Percentiles rank a stretch among this genome's conserved stretches.
Evolutionary conservation across 2,797 vertebrate species (phyloP).

Genomic region (Chelon auratus): DNA sequence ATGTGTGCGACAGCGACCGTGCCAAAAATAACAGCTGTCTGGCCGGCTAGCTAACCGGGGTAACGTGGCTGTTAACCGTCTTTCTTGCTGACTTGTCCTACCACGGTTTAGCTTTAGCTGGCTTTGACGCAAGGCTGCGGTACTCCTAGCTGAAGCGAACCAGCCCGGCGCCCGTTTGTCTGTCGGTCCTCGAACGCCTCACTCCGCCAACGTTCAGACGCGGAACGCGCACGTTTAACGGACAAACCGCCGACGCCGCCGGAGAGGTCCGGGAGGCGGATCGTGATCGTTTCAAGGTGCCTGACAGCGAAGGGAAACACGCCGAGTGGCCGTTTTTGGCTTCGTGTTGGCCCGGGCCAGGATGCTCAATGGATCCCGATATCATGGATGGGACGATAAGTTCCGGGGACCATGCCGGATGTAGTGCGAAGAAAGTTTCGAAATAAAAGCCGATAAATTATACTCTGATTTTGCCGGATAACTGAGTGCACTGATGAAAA

Average conservation of each 20-base stretch:
- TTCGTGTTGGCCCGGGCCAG: constrained; percentile 61
- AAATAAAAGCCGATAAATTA: constrained; percentile 36
- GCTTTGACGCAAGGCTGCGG: constrained; percentile 75
- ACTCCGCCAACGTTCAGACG: neutral
- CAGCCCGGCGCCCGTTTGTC: constrained; percentile 37
- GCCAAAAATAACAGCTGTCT: too few species aligned
- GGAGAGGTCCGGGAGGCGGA: neutral
- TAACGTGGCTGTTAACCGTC: constrained; percentile 20
- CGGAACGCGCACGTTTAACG: neutral
- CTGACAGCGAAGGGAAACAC: constrained; percentile 30
- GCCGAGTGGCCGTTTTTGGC: neutral
- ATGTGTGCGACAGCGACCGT: too few species aligned
- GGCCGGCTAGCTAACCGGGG: neutral
- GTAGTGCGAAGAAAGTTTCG: constrained; percentile 13
- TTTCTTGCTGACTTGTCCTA: constrained; percentile 57
- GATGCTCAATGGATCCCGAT: constrained; percentile 73
- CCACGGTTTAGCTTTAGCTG: constrained; percentile 66
- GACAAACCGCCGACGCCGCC: accelerated
- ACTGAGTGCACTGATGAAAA: too few species aligned
- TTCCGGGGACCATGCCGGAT: constrained; percentile 13
- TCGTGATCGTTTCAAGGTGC: constrained; percentile 28
- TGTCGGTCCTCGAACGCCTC: constrained; percentile 14
- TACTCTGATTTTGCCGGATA: too few species aligned
- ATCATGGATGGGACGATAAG: constrained; percentile 33
- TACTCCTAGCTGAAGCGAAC: neutral